These are phyloP conservation scores for Tetragnatha montana DNA, from an alignment of 2,888 invertebrate species.

Conservation along the genomic window DNA sequence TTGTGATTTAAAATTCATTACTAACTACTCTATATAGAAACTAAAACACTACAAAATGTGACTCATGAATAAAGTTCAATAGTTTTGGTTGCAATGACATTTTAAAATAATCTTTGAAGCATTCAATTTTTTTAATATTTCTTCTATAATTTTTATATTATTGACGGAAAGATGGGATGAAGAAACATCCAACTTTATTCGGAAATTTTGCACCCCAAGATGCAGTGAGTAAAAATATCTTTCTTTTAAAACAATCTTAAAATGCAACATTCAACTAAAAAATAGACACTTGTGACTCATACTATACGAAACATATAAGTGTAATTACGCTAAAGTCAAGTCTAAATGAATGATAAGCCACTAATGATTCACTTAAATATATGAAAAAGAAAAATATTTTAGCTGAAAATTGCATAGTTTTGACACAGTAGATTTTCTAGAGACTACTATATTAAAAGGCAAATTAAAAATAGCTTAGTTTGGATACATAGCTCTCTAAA, in stretches of 20 bases:
- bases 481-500: too few relatives aligned
- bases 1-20: too few relatives aligned
- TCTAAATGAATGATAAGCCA: too few relatives aligned
- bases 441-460: neutral
- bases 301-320: too few relatives aligned
- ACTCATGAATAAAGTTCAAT: neutral
- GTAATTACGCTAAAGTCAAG: too few relatives aligned
- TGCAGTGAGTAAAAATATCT: conserved; percentile 35
- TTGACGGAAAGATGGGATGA: conserved; percentile 54
- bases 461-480: neutral
- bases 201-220: conserved; percentile 48
- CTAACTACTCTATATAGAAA: too few relatives aligned
- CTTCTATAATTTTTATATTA: neutral
- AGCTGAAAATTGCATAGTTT: too few relatives aligned
- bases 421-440: neutral
- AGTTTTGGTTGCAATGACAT: neutral
- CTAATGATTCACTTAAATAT: too few relatives aligned
- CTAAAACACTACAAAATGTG: neutral
- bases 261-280: too few relatives aligned
- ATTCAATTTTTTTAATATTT: neutral
- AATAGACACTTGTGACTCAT: too few relatives aligned
- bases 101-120: neutral
- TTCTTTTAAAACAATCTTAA: neutral
- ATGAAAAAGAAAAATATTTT: too few relatives aligned
- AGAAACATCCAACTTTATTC: conserved; percentile 60